phyloP scores from a whole-genome alignment of 2,113 vertebrate species.

The Psophia crepitans region DNA sequence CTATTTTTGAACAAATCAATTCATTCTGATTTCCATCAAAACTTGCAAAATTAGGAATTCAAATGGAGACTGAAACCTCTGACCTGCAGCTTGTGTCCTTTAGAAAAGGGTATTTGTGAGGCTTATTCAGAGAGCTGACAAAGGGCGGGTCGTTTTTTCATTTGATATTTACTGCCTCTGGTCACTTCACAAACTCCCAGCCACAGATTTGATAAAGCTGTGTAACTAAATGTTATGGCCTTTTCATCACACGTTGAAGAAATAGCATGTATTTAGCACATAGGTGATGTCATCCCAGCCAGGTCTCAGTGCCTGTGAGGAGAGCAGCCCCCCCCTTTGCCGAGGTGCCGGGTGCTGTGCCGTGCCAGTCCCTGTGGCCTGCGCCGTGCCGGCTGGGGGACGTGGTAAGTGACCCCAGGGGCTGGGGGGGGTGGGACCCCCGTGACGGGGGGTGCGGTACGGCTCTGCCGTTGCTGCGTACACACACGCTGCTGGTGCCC shows the following conservation, averaged over 20 bases:
- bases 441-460: neutral
- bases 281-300: neutral
- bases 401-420: neutral
- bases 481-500: rapidly evolving
- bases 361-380: neutral
- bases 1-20: neutral
- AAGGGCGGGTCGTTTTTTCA: neutral
- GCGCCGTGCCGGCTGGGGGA: neutral
- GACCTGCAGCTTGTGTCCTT: neutral
- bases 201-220: neutral
- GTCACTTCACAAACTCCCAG: neutral
- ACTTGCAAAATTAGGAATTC: neutral
- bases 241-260: constrained; percentile 19
- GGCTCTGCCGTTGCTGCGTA: too few relatives aligned
- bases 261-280: neutral
- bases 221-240: constrained; percentile 39
- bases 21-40: neutral
- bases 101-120: neutral
- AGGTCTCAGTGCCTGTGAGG: neutral
- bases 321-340: neutral
- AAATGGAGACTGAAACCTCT: neutral
- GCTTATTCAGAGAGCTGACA: neutral
- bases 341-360: neutral
- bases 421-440: neutral
- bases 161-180: constrained; percentile 44